Evolutionary conservation across 2,888 invertebrate genomes (phyloP), one percentile per base, ranked within the genome.

Genomic region (Venusia cambrica): DNA sequence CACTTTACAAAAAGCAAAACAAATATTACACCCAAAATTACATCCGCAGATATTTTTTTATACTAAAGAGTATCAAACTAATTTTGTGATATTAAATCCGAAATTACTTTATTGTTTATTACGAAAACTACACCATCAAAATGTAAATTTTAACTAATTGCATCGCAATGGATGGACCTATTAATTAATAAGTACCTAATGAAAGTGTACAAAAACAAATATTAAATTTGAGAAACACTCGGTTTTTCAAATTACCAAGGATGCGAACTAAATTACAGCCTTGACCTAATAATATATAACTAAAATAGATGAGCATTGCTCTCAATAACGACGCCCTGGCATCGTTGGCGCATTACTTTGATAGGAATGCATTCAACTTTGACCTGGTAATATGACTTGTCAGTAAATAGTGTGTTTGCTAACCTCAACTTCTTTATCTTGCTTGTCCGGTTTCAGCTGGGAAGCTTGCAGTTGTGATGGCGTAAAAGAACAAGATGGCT

Each of bases 361-460:
- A 37, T 30, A 39, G 31, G 15, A 41, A 44, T 35, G 37, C 41
- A 45, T 43, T 51, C 38, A 43, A 43, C 36, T 47, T 34, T 31
- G 34, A 27, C 31, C 20, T 30, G 15, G 11, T 34, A 34, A 11
- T 44, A n/a, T n/a, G n/a, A n/a, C 24, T 39, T 20, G 16, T 32
- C 19, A 28, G 15, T 29, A 14, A 22, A 15, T 30, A 34, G 30
- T 40, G 8, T 41, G 24, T 62, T 54, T 50, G 73, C 87, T 87
- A 78, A 87, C 87, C 87, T 87, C 87, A 47, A 83, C 83, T 78
- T 87, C 87, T 74, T 78, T 77, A 5, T 77, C 63, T 46, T 66
- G 74, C 52, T 65, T 66, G 36, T 77, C 74, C 29, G 77, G 77
- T 63, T 76, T 83, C 46, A 77, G 74, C 48, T 75, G 84, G 35